These are phyloP conservation scores for Ophion slaviceki DNA, from an alignment of 2,888 invertebrate species.

Conservation along the genomic window DNA sequence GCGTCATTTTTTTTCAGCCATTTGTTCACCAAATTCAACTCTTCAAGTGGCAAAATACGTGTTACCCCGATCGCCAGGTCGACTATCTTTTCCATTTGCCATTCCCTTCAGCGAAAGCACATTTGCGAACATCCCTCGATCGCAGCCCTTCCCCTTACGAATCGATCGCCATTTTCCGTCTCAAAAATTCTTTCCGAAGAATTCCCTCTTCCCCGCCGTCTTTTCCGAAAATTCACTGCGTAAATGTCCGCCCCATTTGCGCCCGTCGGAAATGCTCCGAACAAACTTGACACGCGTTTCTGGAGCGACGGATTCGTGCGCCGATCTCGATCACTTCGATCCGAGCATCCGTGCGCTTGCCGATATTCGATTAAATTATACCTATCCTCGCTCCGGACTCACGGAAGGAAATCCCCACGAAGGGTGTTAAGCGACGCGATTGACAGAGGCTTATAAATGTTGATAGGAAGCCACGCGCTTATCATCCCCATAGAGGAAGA, in stretches of 20 bases:
- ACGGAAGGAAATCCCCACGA: constrained; percentile 42
- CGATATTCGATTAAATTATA: neutral
- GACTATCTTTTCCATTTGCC: neutral
- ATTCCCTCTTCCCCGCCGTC: too few relatives aligned
- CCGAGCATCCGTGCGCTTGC: neutral
- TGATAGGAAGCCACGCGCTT: constrained; percentile 41
- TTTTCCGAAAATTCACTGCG: too few relatives aligned
- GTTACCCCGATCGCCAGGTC: neutral
- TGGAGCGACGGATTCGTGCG: too few relatives aligned
- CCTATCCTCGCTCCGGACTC: constrained; percentile 6
- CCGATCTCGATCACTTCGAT: too few relatives aligned
- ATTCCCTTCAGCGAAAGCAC: neutral
- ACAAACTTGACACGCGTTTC: too few relatives aligned
- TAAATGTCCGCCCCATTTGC: too few relatives aligned
- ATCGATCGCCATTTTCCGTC: too few relatives aligned
- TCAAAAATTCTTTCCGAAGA: too few relatives aligned
- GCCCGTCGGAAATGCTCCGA: too few relatives aligned
- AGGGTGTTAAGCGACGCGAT: constrained; percentile 33
- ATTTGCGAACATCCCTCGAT: neutral
- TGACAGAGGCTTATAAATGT: constrained; percentile 58
- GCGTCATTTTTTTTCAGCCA: neutral
- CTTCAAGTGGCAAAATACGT: neutral
- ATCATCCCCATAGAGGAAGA: constrained; percentile 42
- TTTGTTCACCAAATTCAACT: neutral
- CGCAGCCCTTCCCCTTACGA: too few relatives aligned